Conservation (phyloP, 2,113 vertebrate species). For the Chloebia gouldiae region DNA sequence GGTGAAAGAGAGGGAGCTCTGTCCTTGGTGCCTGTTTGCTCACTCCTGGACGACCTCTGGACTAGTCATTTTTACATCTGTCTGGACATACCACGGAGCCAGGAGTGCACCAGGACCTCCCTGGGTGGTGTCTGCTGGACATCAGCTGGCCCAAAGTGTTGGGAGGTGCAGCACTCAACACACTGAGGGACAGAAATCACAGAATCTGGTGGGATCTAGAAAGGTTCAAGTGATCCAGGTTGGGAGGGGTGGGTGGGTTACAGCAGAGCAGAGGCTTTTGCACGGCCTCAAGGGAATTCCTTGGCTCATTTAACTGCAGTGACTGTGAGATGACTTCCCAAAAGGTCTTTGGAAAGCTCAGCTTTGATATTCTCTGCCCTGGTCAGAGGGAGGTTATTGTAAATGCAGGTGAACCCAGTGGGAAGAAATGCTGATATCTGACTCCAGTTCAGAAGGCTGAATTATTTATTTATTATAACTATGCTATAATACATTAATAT, state of each 20-base stretch:
- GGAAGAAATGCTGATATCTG: too few species aligned
- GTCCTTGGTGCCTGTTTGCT: neutral
- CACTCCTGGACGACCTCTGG: neutral
- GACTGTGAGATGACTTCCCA: neutral
- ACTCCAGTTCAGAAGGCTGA: too few species aligned
- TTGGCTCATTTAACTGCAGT: neutral
- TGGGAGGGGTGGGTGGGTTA: neutral
- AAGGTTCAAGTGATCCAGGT: neutral
- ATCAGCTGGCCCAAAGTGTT: neutral
- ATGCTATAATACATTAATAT: too few species aligned
- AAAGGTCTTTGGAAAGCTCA: neutral
- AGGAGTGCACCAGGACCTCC: neutral
- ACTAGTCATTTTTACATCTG: neutral
- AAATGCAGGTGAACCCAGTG: too few species aligned
- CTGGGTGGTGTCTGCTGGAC: neutral
- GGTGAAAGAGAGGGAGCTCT: neutral
- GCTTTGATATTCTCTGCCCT: slow-evolving; percentile 2
- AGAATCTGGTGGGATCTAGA: neutral
- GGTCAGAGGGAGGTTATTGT: neutral
- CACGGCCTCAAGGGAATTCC: neutral
- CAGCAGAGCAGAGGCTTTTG: neutral
- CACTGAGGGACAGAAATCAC: neutral
- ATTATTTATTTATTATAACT: too few species aligned
- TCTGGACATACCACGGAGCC: neutral
- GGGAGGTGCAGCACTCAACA: neutral